phyloP scores from a whole-genome alignment of 2,888 invertebrate genomes.

The Apodemia mormo region DNA sequence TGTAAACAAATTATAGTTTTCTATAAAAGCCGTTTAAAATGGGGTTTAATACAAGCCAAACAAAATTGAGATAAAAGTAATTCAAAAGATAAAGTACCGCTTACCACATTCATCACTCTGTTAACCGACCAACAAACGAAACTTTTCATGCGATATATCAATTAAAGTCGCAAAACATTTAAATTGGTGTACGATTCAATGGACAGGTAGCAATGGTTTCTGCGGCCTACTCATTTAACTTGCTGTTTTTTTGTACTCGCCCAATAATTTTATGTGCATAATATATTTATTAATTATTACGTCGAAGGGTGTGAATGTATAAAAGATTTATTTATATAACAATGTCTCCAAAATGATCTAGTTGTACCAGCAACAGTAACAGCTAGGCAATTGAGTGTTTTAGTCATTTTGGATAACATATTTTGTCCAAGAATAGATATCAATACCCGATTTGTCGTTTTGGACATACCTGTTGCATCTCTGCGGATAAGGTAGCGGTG shows the following conservation, averaged over 20 bases:
- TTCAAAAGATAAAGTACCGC: slow-evolving; percentile 6
- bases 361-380: no score
- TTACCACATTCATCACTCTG: slow-evolving; percentile 13
- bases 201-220: background rate
- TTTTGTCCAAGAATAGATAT: no score
- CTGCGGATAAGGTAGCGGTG: no score
- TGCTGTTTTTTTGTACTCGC: background rate
- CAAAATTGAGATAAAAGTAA: slow-evolving; percentile 10
- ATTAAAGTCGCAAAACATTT: slow-evolving; percentile 14
- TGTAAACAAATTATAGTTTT: background rate
- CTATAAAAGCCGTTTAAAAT: background rate
- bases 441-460: no score
- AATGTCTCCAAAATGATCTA: no score
- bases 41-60: background rate
- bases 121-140: slow-evolving; percentile 11
- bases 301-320: no score
- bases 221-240: background rate
- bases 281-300: background rate
- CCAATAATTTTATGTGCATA: background rate
- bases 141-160: slow-evolving; percentile 12
- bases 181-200: slow-evolving; percentile 3
- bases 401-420: no score
- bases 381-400: no score
- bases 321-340: no score
- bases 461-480: no score